These are phyloP conservation scores for Crotalus tigris DNA, from an alignment of 2,113 vertebrate genomes.

Conservation along the genomic window DNA sequence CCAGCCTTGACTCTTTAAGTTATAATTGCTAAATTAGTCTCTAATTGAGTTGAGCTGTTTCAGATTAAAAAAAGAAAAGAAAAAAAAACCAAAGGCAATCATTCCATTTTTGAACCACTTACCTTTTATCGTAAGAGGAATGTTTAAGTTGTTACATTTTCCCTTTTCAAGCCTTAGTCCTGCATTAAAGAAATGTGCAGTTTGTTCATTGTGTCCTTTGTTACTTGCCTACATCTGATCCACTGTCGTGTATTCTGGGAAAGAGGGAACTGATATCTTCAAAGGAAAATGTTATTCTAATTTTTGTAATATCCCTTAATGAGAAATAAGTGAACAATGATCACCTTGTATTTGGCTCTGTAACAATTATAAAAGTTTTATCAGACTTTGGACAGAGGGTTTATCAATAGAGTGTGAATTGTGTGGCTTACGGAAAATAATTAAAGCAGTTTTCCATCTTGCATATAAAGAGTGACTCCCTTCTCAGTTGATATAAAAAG, in stretches of 20 bases:
- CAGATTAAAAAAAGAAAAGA: background rate
- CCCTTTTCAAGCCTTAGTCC: background rate
- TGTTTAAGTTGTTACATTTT: background rate
- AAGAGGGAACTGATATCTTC: background rate
- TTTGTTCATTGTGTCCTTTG: background rate
- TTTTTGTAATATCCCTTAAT: background rate
- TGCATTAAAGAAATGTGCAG: background rate
- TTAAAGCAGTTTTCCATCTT: background rate
- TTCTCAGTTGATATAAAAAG: background rate
- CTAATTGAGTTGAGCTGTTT: background rate
- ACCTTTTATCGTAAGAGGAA: background rate
- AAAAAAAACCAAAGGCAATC: background rate
- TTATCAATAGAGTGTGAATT: background rate
- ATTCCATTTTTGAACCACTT: background rate
- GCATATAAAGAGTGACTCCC: background rate
- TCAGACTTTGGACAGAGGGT: conserved; percentile 1
- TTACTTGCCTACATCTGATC: background rate
- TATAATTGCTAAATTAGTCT: background rate
- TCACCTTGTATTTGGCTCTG: conserved; percentile 30
- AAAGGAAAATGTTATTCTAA: background rate
- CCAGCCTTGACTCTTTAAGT: background rate
- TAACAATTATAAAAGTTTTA: conserved; percentile 35
- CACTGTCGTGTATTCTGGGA: background rate
- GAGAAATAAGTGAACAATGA: conserved; percentile 26
- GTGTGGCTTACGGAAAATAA: conserved; percentile 8